Percentiles rank a stretch among this genome's conserved stretches.
Evolutionary conservation across 2,888 invertebrate genomes (phyloP).

Genomic region (Plebejus anna): DNA sequence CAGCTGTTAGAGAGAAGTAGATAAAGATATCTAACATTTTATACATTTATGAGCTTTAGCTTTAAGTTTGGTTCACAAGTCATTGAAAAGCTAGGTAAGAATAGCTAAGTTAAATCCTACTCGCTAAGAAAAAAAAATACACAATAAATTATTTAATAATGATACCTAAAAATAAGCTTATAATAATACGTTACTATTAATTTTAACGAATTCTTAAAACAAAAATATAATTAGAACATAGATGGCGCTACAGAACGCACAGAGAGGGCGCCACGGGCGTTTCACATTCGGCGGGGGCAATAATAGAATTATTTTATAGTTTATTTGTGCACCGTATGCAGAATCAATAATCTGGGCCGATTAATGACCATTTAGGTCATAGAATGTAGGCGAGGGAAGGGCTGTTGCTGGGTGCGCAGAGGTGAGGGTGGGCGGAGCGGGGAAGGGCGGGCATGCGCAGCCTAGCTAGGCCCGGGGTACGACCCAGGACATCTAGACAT

Average conservation of each 20-base stretch:
- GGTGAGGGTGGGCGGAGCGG: slow-evolving; percentile 1
- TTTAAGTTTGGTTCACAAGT: too few species aligned
- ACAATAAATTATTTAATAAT: background rate
- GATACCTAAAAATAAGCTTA: background rate
- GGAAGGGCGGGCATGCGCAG: slow-evolving; percentile 1
- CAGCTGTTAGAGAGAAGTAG: too few species aligned
- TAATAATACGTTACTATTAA: background rate
- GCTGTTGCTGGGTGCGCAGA: background rate
- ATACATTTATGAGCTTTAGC: too few species aligned
- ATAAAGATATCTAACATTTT: too few species aligned
- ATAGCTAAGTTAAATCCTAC: background rate
- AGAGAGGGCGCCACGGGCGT: background rate
- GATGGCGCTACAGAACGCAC: slow-evolving; percentile 1
- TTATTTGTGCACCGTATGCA: background rate
- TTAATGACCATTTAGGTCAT: slow-evolving; percentile 2
- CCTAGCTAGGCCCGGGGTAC: background rate
- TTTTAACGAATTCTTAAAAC: background rate
- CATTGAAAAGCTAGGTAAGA: background rate
- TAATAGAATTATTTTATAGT: background rate
- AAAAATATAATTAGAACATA: background rate
- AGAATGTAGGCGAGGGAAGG: background rate
- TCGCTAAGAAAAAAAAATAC: too few species aligned
- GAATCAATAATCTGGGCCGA: background rate
- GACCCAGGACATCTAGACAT: background rate
- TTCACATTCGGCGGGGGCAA: background rate